These are phyloP conservation scores for Gasteruption jaculator DNA, from an alignment of 2,888 invertebrate genomes.

Conservation along the genomic window DNA sequence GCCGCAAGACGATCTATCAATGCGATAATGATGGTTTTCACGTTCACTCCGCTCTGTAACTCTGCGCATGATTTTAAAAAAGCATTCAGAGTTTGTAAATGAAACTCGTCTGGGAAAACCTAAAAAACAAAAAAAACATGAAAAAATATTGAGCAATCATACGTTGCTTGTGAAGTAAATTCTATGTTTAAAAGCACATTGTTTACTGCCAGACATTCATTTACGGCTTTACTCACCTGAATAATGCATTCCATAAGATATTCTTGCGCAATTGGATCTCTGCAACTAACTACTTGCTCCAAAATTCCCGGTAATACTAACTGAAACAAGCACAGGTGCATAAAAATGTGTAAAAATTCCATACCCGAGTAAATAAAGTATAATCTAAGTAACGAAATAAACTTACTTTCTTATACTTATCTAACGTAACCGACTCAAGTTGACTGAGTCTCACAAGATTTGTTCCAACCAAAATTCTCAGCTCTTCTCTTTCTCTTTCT, in stretches of 20 bases:
- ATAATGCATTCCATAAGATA: conserved; percentile 99
- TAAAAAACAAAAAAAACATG: conserved; percentile 35
- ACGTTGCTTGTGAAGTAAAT: not conserved
- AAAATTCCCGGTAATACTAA: conserved; percentile 92
- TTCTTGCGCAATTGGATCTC: conserved; percentile 98
- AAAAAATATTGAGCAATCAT: conserved; percentile 9
- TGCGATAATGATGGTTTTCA: conserved; percentile 96
- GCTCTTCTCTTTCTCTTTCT: conserved; percentile 88
- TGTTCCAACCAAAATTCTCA: conserved; percentile 95
- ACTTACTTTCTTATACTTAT: conserved; percentile 77
- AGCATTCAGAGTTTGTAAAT: conserved; percentile 89
- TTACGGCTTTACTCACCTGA: conserved; percentile 70
- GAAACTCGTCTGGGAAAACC: conserved; percentile 99
- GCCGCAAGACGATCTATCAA: conserved; percentile 87
- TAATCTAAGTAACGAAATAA: conserved; percentile 9
- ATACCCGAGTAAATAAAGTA: conserved; percentile 7
- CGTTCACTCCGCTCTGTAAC: conserved; percentile 91
- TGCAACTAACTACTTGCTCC: conserved; percentile 97
- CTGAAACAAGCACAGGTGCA: conserved; percentile 41
- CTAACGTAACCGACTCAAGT: conserved; percentile 88
- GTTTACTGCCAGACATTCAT: conserved; percentile 3
- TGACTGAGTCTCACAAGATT: conserved; percentile 96
- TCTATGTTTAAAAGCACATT: conserved; percentile 6
- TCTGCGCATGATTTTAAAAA: conserved; percentile 97
- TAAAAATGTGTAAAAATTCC: conserved; percentile 6